Evolutionary conservation across 2,797 vertebrate genomes (phyloP).

Genomic region (Pempheris klunzingeri): DNA sequence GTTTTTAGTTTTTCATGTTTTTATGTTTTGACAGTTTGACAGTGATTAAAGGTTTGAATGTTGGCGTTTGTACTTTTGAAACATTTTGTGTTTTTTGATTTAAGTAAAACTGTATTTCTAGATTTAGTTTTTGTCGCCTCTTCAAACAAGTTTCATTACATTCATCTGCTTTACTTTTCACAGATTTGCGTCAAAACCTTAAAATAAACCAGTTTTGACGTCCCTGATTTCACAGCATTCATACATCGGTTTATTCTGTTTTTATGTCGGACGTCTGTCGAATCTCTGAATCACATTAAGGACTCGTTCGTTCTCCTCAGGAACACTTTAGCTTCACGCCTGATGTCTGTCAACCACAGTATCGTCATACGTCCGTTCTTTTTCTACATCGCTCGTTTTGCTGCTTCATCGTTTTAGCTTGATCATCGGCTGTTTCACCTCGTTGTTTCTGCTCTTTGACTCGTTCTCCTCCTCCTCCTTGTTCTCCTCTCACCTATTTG

Average conservation of each 20-base stretch:
- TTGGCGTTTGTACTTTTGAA: conserved; percentile 1
- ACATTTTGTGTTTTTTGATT: neutral
- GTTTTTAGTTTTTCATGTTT: conserved; percentile 1
- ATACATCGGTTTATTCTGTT: neutral
- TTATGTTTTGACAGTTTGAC: too few relatives aligned
- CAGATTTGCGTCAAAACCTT: neutral
- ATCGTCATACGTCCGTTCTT: too few relatives aligned
- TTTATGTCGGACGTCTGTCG: neutral
- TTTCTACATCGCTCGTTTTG: conserved; percentile 28
- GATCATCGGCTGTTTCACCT: conserved; percentile 50
- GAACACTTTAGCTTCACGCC: too few relatives aligned
- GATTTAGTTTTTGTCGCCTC: neutral
- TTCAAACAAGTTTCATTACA: neutral
- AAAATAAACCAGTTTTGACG: neutral
- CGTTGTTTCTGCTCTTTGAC: neutral
- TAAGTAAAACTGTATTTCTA: neutral
- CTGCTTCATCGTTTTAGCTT: conserved; percentile 46
- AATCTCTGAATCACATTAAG: too few relatives aligned
- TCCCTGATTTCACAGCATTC: neutral
- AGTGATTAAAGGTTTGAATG: too few relatives aligned
- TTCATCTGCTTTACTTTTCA: too few relatives aligned
- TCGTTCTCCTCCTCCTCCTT: too few relatives aligned
- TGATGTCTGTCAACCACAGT: too few relatives aligned
- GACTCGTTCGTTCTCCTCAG: too few relatives aligned
- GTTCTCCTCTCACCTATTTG: too few relatives aligned